A percentile compares a stretch with the other conserved stretches of the same genome.
Conservation (phyloP, 2,113 vertebrate species). For the Vulpes lagopus region DNA sequence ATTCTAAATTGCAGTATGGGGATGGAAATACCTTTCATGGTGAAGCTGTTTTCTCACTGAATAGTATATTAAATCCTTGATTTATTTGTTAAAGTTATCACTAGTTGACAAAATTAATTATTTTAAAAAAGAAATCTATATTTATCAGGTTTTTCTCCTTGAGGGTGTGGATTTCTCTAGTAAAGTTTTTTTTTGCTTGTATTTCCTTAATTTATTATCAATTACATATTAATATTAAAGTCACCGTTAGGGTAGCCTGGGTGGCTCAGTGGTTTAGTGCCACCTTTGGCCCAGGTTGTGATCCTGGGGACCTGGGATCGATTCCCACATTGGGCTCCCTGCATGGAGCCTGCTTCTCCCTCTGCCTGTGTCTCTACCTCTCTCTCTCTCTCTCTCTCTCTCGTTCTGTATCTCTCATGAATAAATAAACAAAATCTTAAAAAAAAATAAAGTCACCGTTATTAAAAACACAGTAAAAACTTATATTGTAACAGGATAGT, state of each 20-base stretch:
- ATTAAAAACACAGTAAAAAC: background rate
- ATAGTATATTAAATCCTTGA: background rate
- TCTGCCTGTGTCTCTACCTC: no score
- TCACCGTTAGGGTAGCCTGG: background rate
- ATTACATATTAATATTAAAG: background rate
- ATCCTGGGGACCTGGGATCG: no score
- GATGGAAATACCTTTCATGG: background rate
- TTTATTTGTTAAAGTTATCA: background rate
- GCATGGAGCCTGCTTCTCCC: no score
- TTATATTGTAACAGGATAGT: background rate
- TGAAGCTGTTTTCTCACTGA: background rate
- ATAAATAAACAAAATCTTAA: no score
- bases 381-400: no score
- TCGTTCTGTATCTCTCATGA: no score
- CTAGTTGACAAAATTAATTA: background rate
- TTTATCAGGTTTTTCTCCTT: background rate
- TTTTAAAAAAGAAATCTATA: background rate
- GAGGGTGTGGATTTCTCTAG: background rate
- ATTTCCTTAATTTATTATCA: conserved; percentile 24
- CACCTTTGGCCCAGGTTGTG: no score
- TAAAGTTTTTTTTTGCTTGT: background rate
- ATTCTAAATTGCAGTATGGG: background rate
- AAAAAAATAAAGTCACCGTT: background rate
- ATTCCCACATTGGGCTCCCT: no score
- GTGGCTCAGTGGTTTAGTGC: no score